Percentiles rank a stretch among this genome's conserved stretches.
These are phyloP conservation scores for Perdita meconis DNA, from an alignment of 2,888 invertebrate genomes.

Conservation along the genomic window DNA sequence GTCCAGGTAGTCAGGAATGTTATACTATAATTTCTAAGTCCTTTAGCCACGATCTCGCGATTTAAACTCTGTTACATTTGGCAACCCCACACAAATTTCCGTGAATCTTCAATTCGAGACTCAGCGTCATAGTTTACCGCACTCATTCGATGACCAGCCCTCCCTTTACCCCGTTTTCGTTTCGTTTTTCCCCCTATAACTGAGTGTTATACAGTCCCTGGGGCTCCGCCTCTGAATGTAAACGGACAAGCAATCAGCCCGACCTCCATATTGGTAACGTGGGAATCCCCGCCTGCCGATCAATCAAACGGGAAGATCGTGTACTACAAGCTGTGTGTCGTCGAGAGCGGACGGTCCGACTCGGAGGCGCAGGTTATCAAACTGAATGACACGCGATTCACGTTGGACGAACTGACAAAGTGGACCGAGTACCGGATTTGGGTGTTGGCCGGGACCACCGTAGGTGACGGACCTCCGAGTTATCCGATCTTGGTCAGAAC, in stretches of 20 bases:
- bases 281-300: slow-evolving; percentile 96
- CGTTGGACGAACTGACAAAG: slow-evolving; percentile 94
- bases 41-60: too few species aligned
- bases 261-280: slow-evolving; percentile 94
- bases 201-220: slow-evolving; percentile 92
- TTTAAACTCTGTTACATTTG: too few species aligned
- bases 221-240: slow-evolving; percentile 98
- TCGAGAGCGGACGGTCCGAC: slow-evolving; percentile 93
- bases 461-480: slow-evolving; percentile 97
- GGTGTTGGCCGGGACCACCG: slow-evolving; percentile 97
- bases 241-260: slow-evolving; percentile 94
- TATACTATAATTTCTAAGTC: too few species aligned
- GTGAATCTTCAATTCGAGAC: slow-evolving; percentile 18
- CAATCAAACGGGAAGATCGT: slow-evolving; percentile 96
- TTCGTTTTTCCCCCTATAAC: slow-evolving; percentile 84
- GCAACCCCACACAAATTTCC: slow-evolving; percentile 1
- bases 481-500: slow-evolving; percentile 96
- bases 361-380: slow-evolving; percentile 93
- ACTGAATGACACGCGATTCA: slow-evolving; percentile 91
- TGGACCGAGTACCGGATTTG: slow-evolving; percentile 99
- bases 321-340: slow-evolving; percentile 97
- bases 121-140: slow-evolving; percentile 28
- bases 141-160: slow-evolving; percentile 51
- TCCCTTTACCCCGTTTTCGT: slow-evolving; percentile 42
- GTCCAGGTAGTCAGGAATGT: too few species aligned